phyloP scores from a whole-genome alignment of 2,797 vertebrate genomes.

The Channallabes apus region DNA sequence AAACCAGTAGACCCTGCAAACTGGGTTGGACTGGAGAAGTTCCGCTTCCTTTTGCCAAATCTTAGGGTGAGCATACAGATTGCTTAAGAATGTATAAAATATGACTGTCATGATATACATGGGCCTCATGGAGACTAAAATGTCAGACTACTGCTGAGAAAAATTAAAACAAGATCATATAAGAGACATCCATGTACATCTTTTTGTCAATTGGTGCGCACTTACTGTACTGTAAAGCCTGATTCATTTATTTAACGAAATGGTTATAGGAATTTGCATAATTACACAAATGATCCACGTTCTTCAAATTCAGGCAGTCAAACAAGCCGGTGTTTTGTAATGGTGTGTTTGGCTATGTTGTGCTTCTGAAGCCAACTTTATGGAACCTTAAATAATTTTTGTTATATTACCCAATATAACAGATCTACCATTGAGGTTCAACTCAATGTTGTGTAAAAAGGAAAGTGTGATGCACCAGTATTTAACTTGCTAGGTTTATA shows the following conservation, averaged over 20 bases:
- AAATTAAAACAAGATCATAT: not conserved
- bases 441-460: not conserved
- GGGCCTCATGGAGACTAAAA: not conserved
- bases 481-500: not conserved
- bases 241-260: not conserved
- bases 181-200: not conserved
- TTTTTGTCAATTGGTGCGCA: not conserved
- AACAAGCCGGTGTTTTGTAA: not conserved
- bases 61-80: slow-evolving; percentile 82
- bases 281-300: not conserved
- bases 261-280: not conserved
- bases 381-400: not conserved
- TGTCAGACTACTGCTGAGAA: not conserved
- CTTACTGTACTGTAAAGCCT: not conserved
- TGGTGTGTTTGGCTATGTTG: not conserved
- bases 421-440: not conserved
- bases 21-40: slow-evolving; percentile 90
- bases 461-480: not conserved
- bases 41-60: slow-evolving; percentile 78
- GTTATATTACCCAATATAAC: not conserved
- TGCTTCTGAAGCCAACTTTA: not conserved
- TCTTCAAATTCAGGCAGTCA: not conserved
- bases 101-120: not conserved
- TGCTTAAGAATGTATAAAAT: not conserved
- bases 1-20: slow-evolving; percentile 80